Conservation (phyloP, 2,113 vertebrate species). For the Apteryx mantelli region DNA sequence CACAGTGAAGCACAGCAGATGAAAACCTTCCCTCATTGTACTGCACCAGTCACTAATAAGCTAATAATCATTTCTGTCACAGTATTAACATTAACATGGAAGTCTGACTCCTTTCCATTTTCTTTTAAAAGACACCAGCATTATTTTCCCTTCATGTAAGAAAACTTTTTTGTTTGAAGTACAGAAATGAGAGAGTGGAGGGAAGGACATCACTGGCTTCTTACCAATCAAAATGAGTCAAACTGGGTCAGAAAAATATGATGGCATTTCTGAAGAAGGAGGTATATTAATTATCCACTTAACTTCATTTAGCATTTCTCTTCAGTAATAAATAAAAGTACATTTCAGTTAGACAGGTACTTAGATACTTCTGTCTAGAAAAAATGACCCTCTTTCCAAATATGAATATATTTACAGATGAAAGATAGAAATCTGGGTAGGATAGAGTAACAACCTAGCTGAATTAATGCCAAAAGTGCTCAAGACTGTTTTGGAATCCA, state of each 20-base stretch:
- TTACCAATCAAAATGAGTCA: background rate
- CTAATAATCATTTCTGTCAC: conserved; percentile 8
- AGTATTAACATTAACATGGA: conserved; percentile 8
- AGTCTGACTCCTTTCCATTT: conserved; percentile 6
- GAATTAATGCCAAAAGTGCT: background rate
- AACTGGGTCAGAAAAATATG: background rate
- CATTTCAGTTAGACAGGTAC: background rate
- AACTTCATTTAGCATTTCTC: conserved; percentile 20
- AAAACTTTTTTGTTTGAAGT: background rate
- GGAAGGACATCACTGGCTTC: background rate
- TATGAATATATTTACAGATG: background rate
- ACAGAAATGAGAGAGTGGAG: background rate
- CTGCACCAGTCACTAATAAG: background rate
- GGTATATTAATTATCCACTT: conserved; percentile 8
- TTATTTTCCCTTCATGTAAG: background rate
- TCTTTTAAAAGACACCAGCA: conserved; percentile 12
- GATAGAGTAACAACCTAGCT: background rate
- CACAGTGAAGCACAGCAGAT: background rate
- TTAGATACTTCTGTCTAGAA: background rate
- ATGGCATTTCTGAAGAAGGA: background rate
- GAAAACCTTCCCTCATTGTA: background rate
- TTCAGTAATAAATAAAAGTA: conserved; percentile 20
- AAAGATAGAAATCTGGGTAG: background rate
- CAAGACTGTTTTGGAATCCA: background rate
- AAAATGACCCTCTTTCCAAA: background rate